These are phyloP conservation scores for Girardinichthys multiradiatus DNA, from an alignment of 2,113 vertebrate species.

Conservation along the genomic window DNA sequence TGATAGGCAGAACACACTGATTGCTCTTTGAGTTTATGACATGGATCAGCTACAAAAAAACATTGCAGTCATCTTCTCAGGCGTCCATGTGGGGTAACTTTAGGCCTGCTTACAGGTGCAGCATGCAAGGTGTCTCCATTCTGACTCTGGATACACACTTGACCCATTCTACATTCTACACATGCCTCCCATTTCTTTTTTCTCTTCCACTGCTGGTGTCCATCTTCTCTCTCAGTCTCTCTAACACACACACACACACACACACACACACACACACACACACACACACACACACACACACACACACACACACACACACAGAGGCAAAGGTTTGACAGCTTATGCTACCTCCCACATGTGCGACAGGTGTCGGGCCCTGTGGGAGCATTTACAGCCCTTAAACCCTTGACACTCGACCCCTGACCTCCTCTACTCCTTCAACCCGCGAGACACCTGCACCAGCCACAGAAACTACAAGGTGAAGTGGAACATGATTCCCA, in stretches of 20 bases:
- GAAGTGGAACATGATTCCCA: constrained; percentile 33
- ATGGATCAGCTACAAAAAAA: no score
- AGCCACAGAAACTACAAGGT: constrained; percentile 19
- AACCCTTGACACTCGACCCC: constrained; percentile 72
- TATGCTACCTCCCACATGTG: constrained; percentile 82
- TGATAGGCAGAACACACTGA: no score
- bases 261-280: no score
- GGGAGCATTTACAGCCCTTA: constrained; percentile 74
- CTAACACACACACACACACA: constrained; percentile 31
- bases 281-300: constrained; percentile 36
- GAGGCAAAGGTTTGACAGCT: constrained; percentile 55
- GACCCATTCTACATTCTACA: constrained; percentile 69
- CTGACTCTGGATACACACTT: constrained; percentile 20
- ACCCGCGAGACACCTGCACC: constrained; percentile 65
- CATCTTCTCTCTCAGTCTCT: constrained; percentile 38
- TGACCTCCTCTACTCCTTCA: constrained; percentile 52
- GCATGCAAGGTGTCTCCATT: constrained; percentile 75
- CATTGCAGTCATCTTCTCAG: no score
- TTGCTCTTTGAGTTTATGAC: no score
- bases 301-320: constrained; percentile 39
- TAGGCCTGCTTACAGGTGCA: constrained; percentile 79
- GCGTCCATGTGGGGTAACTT: constrained; percentile 48
- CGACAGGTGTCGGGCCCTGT: constrained; percentile 80
- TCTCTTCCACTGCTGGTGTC: constrained; percentile 51
- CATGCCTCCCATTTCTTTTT: constrained; percentile 59